Evolutionary conservation across 30 jellyfish, hydroid and myxozoan genomes (phyloP).

Genomic region (Aurelia aurita): DNA sequence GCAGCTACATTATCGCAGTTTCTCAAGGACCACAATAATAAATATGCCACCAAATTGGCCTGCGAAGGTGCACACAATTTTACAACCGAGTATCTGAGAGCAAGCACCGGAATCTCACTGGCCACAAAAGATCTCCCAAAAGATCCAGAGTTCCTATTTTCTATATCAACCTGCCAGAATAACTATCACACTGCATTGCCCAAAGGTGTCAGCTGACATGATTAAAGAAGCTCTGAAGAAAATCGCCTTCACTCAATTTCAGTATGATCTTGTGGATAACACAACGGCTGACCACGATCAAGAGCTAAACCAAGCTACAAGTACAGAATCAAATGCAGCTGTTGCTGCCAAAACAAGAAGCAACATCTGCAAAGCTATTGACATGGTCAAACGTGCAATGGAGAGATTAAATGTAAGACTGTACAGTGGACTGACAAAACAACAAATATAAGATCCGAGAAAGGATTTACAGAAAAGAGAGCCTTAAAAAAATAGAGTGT

Average conservation of each 20-base stretch:
- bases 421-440: conserved; percentile 1
- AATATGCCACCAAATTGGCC: too few species aligned
- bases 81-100: too few species aligned
- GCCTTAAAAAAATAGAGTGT: too few species aligned
- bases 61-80: too few species aligned
- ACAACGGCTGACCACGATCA: neutral
- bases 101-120: conserved; percentile 1
- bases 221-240: conserved; percentile 7
- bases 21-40: too few species aligned
- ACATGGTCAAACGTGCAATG: conserved; percentile 26
- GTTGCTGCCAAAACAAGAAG: conserved; percentile 7
- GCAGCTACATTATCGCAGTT: too few species aligned
- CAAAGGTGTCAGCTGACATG: neutral
- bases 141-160: neutral
- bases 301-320: too few species aligned
- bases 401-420: conserved; percentile 1
- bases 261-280: conserved; percentile 12
- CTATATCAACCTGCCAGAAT: neutral
- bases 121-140: neutral
- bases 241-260: conserved; percentile 1
- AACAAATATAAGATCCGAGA: too few species aligned
- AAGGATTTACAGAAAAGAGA: too few species aligned
- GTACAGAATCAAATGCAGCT: too few species aligned
- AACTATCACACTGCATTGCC: conserved; percentile 1
- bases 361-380: conserved; percentile 26